phyloP scores from a whole-genome alignment of 1,140 invertebrate genomes.

The Apis cerana region DNA sequence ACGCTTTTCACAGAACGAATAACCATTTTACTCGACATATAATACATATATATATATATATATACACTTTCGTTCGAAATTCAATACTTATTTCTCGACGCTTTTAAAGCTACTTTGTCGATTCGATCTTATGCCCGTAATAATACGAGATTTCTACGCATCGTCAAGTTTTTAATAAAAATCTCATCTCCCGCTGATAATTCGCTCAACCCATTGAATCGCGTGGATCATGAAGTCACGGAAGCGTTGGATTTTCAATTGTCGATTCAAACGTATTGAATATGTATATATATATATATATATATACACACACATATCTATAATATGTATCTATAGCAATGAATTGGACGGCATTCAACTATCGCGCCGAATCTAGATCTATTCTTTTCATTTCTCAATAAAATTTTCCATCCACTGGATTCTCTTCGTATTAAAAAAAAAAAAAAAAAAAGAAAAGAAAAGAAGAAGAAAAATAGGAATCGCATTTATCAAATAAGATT shows the following conservation, averaged over 20 bases:
- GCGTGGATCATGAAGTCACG: neutral
- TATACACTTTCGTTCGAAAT: neutral
- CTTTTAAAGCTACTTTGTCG: neutral
- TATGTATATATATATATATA: neutral
- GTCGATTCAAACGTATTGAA: neutral
- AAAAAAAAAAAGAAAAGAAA: too few species aligned
- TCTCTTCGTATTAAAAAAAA: too few species aligned
- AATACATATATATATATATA: too few species aligned
- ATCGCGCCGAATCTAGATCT: neutral
- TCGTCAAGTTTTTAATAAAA: neutral
- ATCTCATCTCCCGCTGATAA: neutral
- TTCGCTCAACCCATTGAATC: neutral
- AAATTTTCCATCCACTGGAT: neutral
- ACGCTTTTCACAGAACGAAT: neutral
- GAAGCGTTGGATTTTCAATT: neutral
- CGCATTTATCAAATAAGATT: conserved; percentile 49
- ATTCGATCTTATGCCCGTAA: neutral
- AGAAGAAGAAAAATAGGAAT: too few species aligned
- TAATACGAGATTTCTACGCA: neutral
- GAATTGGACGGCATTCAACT: neutral
- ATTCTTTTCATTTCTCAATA: neutral
- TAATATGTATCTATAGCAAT: neutral
- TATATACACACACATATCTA: too few species aligned
- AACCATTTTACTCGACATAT: neutral
- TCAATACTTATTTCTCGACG: neutral